Evolutionary conservation across 2,888 invertebrate genomes (phyloP), one percentile per base, ranked within the genome.

Genomic region (Callosobruchus maculatus): DNA sequence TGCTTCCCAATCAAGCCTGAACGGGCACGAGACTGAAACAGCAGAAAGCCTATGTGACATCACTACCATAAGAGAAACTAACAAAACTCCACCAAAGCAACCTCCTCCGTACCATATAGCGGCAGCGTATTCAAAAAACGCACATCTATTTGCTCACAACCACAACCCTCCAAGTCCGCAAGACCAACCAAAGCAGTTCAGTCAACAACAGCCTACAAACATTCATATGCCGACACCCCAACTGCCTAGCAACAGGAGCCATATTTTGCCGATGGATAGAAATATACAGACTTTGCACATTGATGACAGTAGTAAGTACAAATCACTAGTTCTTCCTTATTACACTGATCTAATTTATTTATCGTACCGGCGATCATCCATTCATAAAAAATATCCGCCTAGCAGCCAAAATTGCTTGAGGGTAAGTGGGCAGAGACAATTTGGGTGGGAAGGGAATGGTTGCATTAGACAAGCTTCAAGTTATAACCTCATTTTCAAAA

Each of bases 41-140:
- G 72, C 81, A 18, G 80, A 80, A 70, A 77, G 75, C 71, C 22
- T 79, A 30, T 76, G 77, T 0, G 80, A 80, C 31, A 75, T 78
- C 70, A 76, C 76, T 21, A 72, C 77, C 21, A 20, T 13, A 68
- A n/a, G 68, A 68, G 82, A 82, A 49, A 78, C 73, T 74, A 82
- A 72, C 78, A 77, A 78, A 77, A 77, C 84, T 74, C 78, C 82
- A 74, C 78, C 90, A 88, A 88, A 90, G 88, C 73, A 88, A 82
- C 95, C 95, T 20, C 95, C 95, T 0, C 95, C 95, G 0, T 95
- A 95, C 87, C 94, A 95, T 82, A 93, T 95, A 82, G 95, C 95
- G 30, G 94, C 95, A 22, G 93, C 92, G 2, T 94, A 93, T 83
- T 95, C 95, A 20, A 94, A 94, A 88, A 94, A 94, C 83, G 93